Evolutionary conservation across 2,888 invertebrate species (phyloP).

Genomic region (Stegana nigrithorax): DNA sequence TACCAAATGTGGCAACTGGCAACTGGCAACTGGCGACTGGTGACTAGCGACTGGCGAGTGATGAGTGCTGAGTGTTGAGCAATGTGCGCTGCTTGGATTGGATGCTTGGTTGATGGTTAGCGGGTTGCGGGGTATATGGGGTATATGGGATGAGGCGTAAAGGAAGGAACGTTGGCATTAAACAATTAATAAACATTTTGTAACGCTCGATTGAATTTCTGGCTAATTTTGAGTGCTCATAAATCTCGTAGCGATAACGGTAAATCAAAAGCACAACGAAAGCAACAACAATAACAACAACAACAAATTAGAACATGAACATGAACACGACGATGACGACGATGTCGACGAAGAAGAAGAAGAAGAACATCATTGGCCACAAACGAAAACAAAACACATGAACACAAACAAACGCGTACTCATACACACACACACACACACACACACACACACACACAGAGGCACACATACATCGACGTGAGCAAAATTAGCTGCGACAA

Average conservation of each 20-base stretch:
- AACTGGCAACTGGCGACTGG: too few species aligned
- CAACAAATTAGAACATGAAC: background rate
- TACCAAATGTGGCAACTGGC: too few species aligned
- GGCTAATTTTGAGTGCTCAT: slow-evolving; percentile 33
- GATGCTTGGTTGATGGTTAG: background rate
- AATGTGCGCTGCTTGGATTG: background rate
- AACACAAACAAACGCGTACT: too few species aligned
- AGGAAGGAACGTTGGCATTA: background rate
- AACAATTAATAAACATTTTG: slow-evolving; percentile 56
- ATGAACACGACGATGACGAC: background rate
- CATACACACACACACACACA: too few species aligned
- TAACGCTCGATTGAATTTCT: slow-evolving; percentile 31
- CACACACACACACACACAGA: too few species aligned
- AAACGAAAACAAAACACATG: background rate
- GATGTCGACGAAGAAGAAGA: background rate
- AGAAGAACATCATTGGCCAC: background rate
- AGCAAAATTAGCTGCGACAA: too few species aligned
- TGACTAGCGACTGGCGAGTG: too few species aligned
- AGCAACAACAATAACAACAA: slow-evolving; percentile 1
- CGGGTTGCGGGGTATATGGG: too few species aligned
- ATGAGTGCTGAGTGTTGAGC: slow-evolving; percentile 2
- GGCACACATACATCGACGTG: too few species aligned
- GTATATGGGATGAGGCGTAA: background rate
- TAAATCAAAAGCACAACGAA: slow-evolving; percentile 50
- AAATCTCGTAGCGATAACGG: slow-evolving; percentile 50